Evolutionary conservation across 2,113 vertebrate genomes (phyloP), one percentile per base, ranked within the genome.

Genomic region (Coptodon bakossiorum): DNA sequence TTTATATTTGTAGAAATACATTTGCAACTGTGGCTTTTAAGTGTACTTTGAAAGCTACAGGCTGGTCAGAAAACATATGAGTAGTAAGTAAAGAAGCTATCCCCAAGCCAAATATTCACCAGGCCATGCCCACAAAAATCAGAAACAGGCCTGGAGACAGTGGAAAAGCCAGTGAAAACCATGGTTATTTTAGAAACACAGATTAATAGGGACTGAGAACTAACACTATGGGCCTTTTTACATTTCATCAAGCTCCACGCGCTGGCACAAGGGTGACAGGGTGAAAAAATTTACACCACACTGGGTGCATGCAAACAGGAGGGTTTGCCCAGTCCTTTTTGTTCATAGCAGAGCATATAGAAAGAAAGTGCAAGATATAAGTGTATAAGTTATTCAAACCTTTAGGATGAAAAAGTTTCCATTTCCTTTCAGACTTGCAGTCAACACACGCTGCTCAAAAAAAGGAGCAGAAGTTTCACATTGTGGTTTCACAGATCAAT

Each of bases 401-500:
- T 85, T 54, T 50, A 85, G 57, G 79, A 83, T 71, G 22, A 56
- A 84, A 87, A 71, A 38, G 53, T 83, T 78, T 88, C 82, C 13
- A 81, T 68, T 83, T 68, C 34, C 45, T 43, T 66, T 45, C 85
- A 84, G 34, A 53, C 36, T 80, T 73, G 76, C 48, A 57, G 81
- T 83, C 81, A 68, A 78, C 82, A 66, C 76, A 57, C 80, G 45
- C 6, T 50, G 71, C 71, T 90, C 88, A 56, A 63, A 52, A 88
- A 86, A 81, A 80, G 89, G 66, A 86, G 84, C 81, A 29, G 85
- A 83, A 80, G 50, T 90, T 80, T 81, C 83, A 88, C 89, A 83
- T 83, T 34, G 84, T 86, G 88, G 84, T 91, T 91, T 92, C 85
- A 91, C 88, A 91, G 90, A 94, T 94, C 91, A 93, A 88, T 88